Base-by-base conservation (phyloP, 92 coral and sea anemone genomes). In the Scolanthus callimorphus region DNA sequence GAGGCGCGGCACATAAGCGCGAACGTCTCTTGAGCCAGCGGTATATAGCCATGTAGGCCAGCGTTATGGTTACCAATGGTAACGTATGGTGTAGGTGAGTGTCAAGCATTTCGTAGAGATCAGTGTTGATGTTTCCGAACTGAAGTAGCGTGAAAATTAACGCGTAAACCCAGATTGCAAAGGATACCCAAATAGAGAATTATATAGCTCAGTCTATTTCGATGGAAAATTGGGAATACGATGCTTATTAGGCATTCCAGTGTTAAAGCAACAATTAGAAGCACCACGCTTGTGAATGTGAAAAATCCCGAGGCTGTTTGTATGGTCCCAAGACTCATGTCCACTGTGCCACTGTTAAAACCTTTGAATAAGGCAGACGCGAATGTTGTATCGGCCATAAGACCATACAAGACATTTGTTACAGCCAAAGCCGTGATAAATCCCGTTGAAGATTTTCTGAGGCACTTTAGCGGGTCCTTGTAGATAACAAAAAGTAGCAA, bases 401-500 rank as follows among this genome's bases (percentile, higher is more conserved):
- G 44, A 3, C 84, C 84, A 21, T 58, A 56, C 8, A 62, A 29
- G 65, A 69, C 55, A 20, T 77, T 74, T 27, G 84, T 77, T 4
- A 53, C 17, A 0, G 70, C 78, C 11, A 77, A 56, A 38, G 70
- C 77, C 0, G 67, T 62, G 27, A 77, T 62, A 34, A 69, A 51
- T 12, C 66, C 77, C 2, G 84, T 57, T 20, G 65, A 77, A 9
- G 84, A 77, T 25, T 60, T 58, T 46, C 78, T 49, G 31, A 77
- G 65, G 47, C 66, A 69, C 46, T 69, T 77, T 3, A 69, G 46
- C 0, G 84, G 78, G 69, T 77, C 75, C 51, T 49, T 77, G 27
- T 49, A 55, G n/a, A 77, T 65, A 11, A 77, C 84, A 31, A 69
- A 39, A 29, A 77, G 59, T 11, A 77, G 39, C 2, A 68, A 46